phyloP scores from a whole-genome alignment of 2,113 vertebrate species.

The Astatotilapia flaviijosephi region DNA sequence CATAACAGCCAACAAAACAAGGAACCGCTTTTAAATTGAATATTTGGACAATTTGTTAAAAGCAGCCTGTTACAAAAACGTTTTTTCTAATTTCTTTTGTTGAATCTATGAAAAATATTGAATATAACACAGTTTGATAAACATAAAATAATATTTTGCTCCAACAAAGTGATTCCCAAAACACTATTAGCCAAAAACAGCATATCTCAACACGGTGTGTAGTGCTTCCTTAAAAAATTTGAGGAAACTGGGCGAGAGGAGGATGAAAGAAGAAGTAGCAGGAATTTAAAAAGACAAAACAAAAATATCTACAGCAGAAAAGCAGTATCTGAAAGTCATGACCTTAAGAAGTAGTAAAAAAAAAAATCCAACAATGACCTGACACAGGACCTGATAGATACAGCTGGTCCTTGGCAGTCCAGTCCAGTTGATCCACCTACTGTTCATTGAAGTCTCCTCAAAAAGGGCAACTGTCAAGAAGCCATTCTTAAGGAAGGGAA shows the following conservation, averaged over 20 bases:
- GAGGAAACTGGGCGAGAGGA: not conserved
- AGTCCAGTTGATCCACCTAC: not conserved
- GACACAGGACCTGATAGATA: not conserved
- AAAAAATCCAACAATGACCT: not conserved
- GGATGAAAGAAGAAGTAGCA: not conserved
- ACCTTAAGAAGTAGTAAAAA: not conserved
- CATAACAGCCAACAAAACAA: not conserved
- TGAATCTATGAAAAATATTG: not conserved
- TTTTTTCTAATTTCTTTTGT: not conserved
- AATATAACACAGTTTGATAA: not conserved
- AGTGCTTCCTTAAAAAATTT: not conserved
- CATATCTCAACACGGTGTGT: not conserved
- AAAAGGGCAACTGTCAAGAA: not conserved
- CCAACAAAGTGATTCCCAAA: not conserved
- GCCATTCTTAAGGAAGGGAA: not conserved
- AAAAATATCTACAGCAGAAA: not conserved
- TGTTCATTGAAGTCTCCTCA: not conserved
- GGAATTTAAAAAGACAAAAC: not conserved
- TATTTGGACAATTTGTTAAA: not conserved
- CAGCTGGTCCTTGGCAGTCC: not conserved
- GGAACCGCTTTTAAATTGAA: not conserved
- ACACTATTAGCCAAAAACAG: not conserved
- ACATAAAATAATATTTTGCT: not conserved
- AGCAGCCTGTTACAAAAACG: not conserved
- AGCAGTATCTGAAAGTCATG: not conserved